phyloP scores from a whole-genome alignment of 2,113 vertebrate genomes.

The Nothoprocta perdicaria region DNA sequence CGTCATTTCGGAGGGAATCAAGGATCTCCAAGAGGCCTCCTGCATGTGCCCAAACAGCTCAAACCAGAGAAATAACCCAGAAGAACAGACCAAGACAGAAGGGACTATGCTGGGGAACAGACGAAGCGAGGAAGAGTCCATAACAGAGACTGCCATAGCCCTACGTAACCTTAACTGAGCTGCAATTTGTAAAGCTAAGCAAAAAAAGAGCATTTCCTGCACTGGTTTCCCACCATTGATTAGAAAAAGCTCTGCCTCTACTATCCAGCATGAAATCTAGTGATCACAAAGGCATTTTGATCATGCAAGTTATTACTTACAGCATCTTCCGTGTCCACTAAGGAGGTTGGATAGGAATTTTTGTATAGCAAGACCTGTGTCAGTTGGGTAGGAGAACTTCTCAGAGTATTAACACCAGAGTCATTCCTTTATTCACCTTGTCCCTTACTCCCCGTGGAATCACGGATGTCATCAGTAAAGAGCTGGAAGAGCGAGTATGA shows the following conservation, averaged over 20 bases:
- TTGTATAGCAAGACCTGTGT: neutral
- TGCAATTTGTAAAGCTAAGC: neutral
- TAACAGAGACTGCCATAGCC: fast-evolving
- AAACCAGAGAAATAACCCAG: neutral
- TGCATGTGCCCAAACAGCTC: neutral
- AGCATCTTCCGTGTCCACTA: neutral
- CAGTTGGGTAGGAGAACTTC: neutral
- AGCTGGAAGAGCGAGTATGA: neutral
- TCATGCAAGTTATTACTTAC: neutral
- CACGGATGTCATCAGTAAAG: neutral
- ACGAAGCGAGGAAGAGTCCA: neutral
- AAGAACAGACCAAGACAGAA: neutral
- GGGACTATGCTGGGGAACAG: neutral
- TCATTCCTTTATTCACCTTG: neutral
- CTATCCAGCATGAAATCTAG: neutral
- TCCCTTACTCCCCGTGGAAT: neutral
- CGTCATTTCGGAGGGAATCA: neutral
- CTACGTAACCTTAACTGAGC: neutral
- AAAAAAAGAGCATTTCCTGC: neutral
- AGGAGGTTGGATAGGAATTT: neutral
- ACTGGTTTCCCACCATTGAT: neutral
- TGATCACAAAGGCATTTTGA: neutral
- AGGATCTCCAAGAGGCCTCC: neutral
- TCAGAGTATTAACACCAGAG: neutral
- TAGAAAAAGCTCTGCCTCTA: neutral